These are phyloP conservation scores for Pelusios castaneus DNA, from an alignment of 2,113 vertebrate genomes.

Conservation along the genomic window DNA sequence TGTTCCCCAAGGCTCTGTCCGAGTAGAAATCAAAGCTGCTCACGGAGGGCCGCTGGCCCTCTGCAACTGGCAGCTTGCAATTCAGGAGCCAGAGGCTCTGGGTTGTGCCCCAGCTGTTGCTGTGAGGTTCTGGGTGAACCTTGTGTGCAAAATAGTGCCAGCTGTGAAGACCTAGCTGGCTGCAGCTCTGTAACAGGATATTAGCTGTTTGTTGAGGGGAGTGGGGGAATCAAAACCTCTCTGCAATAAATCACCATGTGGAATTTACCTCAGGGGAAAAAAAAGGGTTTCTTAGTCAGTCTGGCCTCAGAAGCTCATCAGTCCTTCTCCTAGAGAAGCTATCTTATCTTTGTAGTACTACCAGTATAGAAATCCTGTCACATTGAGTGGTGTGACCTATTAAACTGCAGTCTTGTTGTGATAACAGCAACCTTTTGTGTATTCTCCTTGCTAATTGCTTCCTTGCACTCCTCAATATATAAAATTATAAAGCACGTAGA, in stretches of 20 bases:
- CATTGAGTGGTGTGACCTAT: neutral
- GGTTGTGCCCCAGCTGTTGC: too few relatives aligned
- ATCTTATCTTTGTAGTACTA: neutral
- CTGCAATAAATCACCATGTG: too few relatives aligned
- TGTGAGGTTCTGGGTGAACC: too few relatives aligned
- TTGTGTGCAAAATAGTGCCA: neutral
- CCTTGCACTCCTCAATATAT: conserved; percentile 23
- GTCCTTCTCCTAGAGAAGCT: neutral
- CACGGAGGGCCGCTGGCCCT: too few relatives aligned
- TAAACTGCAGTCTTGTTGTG: neutral
- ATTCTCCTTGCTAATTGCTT: neutral
- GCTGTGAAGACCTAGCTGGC: neutral
- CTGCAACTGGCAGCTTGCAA: too few relatives aligned
- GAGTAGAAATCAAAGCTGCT: too few relatives aligned
- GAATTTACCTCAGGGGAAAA: too few relatives aligned
- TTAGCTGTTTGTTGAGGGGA: neutral
- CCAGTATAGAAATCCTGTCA: neutral
- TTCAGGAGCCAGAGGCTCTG: too few relatives aligned
- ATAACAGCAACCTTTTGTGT: neutral
- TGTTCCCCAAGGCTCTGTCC: too few relatives aligned
- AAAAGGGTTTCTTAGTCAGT: fast-evolving
- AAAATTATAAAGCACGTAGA: neutral
- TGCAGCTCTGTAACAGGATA: neutral
- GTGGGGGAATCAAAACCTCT: too few relatives aligned
- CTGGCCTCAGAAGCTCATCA: neutral